A percentile compares a stretch with the other conserved stretches of the same genome.
Evolutionary conservation across 2,888 invertebrate species (phyloP).

Genomic region (Drosophila meridiana): DNA sequence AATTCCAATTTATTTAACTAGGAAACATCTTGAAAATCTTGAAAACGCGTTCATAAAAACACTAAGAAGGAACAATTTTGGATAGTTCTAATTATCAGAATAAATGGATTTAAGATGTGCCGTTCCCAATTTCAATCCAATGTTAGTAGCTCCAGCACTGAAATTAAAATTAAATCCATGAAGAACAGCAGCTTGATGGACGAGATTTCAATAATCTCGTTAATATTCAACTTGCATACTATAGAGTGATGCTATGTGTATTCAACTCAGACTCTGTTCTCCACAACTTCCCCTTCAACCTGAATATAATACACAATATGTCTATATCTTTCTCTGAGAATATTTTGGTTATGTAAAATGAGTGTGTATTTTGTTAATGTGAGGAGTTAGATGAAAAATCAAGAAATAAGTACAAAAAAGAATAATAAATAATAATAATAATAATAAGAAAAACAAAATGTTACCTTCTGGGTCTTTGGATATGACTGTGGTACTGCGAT

Average conservation of each 20-base stretch:
- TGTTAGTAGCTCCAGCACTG: slow-evolving; percentile 63
- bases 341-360: not conserved
- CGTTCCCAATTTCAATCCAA: slow-evolving; percentile 54
- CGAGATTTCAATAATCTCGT: not conserved
- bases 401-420: not conserved
- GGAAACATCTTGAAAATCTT: not conserved
- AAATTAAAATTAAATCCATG: slow-evolving; percentile 60
- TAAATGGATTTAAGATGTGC: not conserved
- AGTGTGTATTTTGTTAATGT: not conserved
- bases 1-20: too few species aligned
- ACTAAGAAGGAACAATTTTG: not conserved
- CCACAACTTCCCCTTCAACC: not conserved
- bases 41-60: not conserved
- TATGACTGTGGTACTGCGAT: slow-evolving; percentile 97
- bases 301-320: not conserved
- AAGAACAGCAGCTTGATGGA: not conserved
- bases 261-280: not conserved
- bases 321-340: not conserved
- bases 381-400: not conserved
- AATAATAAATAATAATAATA: not conserved
- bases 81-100: not conserved
- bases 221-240: not conserved
- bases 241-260: not conserved
- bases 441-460: slow-evolving; percentile 30
- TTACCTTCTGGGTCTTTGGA: slow-evolving; percentile 95